Base-by-base conservation (phyloP, 2,113 vertebrate genomes). In the Phylloscopus whistleri region DNA sequence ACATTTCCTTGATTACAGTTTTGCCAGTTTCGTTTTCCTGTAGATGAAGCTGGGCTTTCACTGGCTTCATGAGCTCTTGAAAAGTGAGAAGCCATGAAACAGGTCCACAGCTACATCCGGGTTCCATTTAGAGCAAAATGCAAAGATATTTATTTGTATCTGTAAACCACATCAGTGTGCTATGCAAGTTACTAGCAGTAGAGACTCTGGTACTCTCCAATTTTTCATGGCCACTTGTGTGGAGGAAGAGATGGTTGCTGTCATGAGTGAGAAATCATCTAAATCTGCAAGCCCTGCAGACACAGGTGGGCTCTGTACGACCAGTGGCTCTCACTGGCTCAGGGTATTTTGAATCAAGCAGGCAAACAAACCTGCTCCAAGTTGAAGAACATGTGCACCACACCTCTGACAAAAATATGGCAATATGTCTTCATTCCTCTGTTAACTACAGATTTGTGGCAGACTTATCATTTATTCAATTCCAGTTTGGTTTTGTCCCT, bases 301-400 rank as follows among this genome's bases (percentile, higher is more conserved):
- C 10, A 13, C 0, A 0, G 2, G 11, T 5, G 73, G 19, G 43
- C 28, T 66, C 68, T 59, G 22, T 9, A 17, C 0, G 1, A 28
- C 8, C 59, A 15, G 15, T 13, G 9, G 7, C 13, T 53, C 37
- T 46, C 28, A 30, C 5, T 16, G 6, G 5, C 49, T 27, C 30
- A 37, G 8, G 7, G 6, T 23, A 24, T 66, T 84, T n/a, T 39
- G 20, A 58, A 67, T 24, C 21, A 44, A 70, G 18, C 11, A 55
- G 22, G 30, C 4, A 63, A 66, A 70, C 8, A 55, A 24, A 82
- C 22, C n/a, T 43, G 6, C 39, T 48, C 10, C 18, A 44, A 31
- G 20, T 2, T 56, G n/a, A 86, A 70, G 60, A 77, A 35, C 1
- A 2, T 0, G 3, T 15, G 13, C 1, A 5, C 16, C 33, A n/a